Conservation (phyloP, 2,888 invertebrate genomes). For the Sminthurides aquaticus region DNA sequence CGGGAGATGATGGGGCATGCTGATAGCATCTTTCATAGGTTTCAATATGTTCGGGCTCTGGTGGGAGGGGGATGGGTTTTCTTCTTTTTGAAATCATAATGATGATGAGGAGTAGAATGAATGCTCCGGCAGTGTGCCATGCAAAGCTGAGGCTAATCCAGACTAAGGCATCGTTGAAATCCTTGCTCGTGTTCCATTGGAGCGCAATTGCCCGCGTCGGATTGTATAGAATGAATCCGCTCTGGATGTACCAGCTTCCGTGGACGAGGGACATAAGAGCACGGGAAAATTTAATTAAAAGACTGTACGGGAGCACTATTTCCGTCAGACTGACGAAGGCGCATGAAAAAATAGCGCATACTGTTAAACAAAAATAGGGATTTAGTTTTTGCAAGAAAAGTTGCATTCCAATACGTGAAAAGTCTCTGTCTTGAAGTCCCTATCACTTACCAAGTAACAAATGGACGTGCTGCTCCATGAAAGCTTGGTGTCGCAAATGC, state of each 20-base stretch:
- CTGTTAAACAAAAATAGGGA: constrained; percentile 9
- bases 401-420: not conserved
- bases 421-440: not conserved
- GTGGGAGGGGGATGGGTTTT: not conserved
- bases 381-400: not conserved
- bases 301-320: constrained; percentile 38
- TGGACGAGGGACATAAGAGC: constrained; percentile 42
- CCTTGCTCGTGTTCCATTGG: constrained; percentile 36
- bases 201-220: constrained; percentile 25
- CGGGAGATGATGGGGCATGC: constrained; percentile 11
- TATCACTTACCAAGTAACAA: constrained; percentile 12
- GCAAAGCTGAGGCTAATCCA: constrained; percentile 41
- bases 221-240: constrained; percentile 42
- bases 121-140: constrained; percentile 39
- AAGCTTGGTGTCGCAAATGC: constrained; percentile 34
- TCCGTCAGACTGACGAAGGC: constrained; percentile 37
- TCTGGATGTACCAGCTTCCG: constrained; percentile 44
- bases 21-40: constrained; percentile 12
- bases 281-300: constrained; percentile 35
- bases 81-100: constrained; percentile 11
- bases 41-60: constrained; percentile 17
- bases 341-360: constrained; percentile 38
- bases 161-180: constrained; percentile 38
- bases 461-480: constrained; percentile 39
- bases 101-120: constrained; percentile 36